Percentiles rank a stretch among this genome's conserved stretches.
These are phyloP conservation scores for Epicauta chinensis DNA, from an alignment of 1,140 invertebrate genomes.

Conservation along the genomic window DNA sequence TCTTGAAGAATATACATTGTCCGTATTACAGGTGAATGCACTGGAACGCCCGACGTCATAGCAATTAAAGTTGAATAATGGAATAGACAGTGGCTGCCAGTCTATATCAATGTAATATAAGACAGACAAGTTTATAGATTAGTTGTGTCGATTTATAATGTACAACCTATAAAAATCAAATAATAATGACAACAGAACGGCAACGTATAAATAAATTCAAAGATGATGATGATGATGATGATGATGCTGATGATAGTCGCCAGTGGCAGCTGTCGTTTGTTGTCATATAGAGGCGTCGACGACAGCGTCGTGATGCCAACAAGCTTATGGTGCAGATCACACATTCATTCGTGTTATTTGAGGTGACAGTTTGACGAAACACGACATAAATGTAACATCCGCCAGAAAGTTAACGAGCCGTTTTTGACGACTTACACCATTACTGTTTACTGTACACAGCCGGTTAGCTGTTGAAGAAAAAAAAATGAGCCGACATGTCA, in stretches of 20 bases:
- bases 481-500: too few relatives aligned
- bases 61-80: slow-evolving; percentile 25
- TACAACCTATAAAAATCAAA: not conserved
- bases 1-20: slow-evolving; percentile 17
- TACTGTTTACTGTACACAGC: too few relatives aligned
- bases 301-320: slow-evolving; percentile 11
- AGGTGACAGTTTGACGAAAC: slow-evolving; percentile 12
- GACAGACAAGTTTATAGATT: slow-evolving; percentile 23
- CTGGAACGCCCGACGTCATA: slow-evolving; percentile 22
- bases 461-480: too few relatives aligned
- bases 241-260: not conserved
- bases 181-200: not conserved
- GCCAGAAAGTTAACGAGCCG: slow-evolving; percentile 13
- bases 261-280: slow-evolving; percentile 10
- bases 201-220: not conserved
- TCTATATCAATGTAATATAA: slow-evolving; percentile 14
- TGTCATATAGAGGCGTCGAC: slow-evolving; percentile 5
- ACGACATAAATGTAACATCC: slow-evolving; percentile 9
- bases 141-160: not conserved
- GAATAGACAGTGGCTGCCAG: slow-evolving; percentile 24
- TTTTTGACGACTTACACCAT: not conserved
- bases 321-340: slow-evolving; percentile 16
- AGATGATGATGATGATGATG: not conserved
- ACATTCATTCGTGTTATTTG: slow-evolving; percentile 13
- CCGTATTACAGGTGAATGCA: slow-evolving; percentile 18